Base-by-base conservation (phyloP, 2,888 invertebrate genomes). In the Chymomyza amoena region DNA sequence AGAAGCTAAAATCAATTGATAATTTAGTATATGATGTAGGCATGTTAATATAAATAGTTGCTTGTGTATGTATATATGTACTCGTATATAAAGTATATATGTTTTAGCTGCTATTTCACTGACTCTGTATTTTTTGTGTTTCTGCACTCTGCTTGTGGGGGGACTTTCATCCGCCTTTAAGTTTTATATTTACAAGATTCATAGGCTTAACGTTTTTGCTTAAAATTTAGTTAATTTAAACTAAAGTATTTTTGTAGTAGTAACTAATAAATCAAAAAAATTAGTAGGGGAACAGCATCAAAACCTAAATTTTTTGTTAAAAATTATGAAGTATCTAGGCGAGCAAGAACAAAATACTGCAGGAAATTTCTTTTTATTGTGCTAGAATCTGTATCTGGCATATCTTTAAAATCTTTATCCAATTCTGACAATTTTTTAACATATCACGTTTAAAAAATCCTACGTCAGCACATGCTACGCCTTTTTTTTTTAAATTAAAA, bases 101-200 rank as follows among this genome's bases (percentile, higher is more conserved):
- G 60, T 73, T 54, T 61, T 59, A 39, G 52, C 18, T 64, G 78
- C 56, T 70, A 72, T 80, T 61, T 70, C 67, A 78, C 60, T 28
- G 60, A 61, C 36, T 28, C 28, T 60, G 59, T 51, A 63, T 66
- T 74, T 39, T 52, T 32, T 65, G 15, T 1, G 51, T 50, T 32
- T 60, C 25, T 80, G 80, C 81, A 76, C 80, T 79, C 68, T 57
- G 64, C 60, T 52, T 78, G 73, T 73, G 88, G 89, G 87, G 90
- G 91, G 89, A 90, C 90, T 90, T 90, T 89, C 91, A 89, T 90
- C 90, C 90, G 90, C 91, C 89, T 87, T 89, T 87, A 81, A 79
- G 69, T 78, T 79, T 80, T 75, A 79, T 87, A 89, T 89, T 70
- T 88, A 87, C 87, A 80, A 64, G 51, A 64, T 68, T 73, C 64